Base-by-base conservation (phyloP, 2,797 vertebrate genomes). In the Myripristis jacobus region DNA sequence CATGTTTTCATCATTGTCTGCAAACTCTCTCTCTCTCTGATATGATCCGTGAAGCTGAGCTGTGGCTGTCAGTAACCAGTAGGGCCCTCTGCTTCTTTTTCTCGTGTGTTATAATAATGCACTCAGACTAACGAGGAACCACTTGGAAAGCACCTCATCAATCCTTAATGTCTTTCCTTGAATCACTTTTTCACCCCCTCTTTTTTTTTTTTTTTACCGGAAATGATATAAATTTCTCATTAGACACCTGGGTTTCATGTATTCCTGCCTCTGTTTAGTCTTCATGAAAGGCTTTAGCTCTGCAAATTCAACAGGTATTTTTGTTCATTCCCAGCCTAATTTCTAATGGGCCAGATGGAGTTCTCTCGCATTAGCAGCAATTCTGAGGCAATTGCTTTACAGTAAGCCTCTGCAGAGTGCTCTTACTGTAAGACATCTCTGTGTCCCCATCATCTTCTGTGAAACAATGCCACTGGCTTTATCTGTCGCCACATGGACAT, bases 91-190 rank as follows among this genome's bases (percentile, higher is more conserved):
- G n/a, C 67, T 22, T 44, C 62, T 15, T 67, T 19, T 44, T 22
- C 60, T 56, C 53, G 46, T 38, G 46, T 64, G 51, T 79, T 73
- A 66, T 74, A 47, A 70, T 74, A 68, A 83, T 61, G 63, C 55
- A 56, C 50, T 60, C 70, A 15, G 29, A 83, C 61, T 73, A 62
- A 77, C 82, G 65, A 57, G 58, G 55, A 88, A 86, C 65, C 71
- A 83, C 68, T 60, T 80, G 48, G 69, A 77, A 61, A 79, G 66
- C 64, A 83, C 71, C 65, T 77, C 60, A 82, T 88, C 67, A 80
- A 82, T 83, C 27, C 6, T 75, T 74, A 78, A 84, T 83, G 27
- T 13, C 73, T 77, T 62, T 75, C 63, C 66, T 70, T 73, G 62
- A 84, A 68, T 65, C 21, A 9, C 57, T 73, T 65, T 57, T 52